Conservation (phyloP, 2,113 vertebrate genomes). For the Tricholaema leucomelas region DNA sequence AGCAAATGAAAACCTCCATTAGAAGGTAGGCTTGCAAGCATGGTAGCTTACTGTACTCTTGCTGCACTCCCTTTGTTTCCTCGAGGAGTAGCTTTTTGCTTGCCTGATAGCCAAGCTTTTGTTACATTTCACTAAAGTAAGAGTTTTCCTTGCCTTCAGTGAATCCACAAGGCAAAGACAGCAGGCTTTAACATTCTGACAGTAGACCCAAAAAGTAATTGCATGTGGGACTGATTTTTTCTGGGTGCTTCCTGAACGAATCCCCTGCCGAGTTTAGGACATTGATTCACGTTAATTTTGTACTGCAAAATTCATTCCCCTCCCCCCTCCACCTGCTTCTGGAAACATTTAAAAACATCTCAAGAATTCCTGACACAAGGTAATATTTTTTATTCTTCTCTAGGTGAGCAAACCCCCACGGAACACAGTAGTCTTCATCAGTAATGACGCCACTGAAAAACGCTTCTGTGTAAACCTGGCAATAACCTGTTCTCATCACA, state of each 20-base stretch:
- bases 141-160: neutral
- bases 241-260: neutral
- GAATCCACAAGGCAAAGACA: neutral
- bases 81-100: neutral
- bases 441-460: constrained; percentile 36
- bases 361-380: neutral
- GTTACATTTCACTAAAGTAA: neutral
- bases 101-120: neutral
- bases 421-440: neutral
- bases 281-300: neutral
- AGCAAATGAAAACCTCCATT: neutral
- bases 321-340: neutral
- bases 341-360: neutral
- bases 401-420: neutral
- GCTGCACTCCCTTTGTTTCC: neutral
- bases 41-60: neutral
- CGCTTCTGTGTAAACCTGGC: constrained; percentile 21
- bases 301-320: neutral
- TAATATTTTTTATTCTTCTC: neutral
- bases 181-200: neutral
- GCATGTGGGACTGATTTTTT: neutral
- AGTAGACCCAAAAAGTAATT: neutral
- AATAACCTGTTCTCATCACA: constrained; percentile 54
- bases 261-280: neutral
- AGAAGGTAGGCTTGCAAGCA: neutral